Evolutionary conservation across 2,113 vertebrate genomes (phyloP).

Genomic region (Hyperopisus bebe): DNA sequence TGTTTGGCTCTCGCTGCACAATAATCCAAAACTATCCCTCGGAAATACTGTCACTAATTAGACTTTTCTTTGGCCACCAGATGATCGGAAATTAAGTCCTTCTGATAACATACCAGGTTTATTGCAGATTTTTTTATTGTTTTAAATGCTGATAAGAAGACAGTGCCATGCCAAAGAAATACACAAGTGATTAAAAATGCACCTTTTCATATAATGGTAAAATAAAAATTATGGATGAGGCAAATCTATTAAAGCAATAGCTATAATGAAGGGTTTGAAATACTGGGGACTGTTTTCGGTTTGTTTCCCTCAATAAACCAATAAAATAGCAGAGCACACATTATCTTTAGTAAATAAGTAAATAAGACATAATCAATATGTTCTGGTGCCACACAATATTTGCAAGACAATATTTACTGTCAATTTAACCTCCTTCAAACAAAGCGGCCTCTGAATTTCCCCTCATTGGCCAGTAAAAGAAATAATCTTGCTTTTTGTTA

Average conservation of each 20-base stretch:
- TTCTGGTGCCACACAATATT: not conserved
- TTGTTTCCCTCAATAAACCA: not conserved
- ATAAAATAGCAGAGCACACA: not conserved
- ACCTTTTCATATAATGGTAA: not conserved
- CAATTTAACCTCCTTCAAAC: not conserved
- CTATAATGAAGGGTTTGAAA: not conserved
- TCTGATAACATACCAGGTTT: not conserved
- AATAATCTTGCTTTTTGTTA: not conserved
- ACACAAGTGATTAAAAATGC: not conserved
- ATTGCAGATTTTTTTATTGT: not conserved
- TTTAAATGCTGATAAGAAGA: not conserved
- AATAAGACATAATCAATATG: not conserved
- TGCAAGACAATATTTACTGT: too few species aligned
- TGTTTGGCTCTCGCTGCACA: not conserved
- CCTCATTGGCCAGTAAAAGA: not conserved
- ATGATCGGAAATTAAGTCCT: not conserved
- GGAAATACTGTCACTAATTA: conserved; percentile 5
- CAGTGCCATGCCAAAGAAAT: not conserved
- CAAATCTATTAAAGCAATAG: not conserved
- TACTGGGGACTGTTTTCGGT: not conserved
- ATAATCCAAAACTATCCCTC: not conserved
- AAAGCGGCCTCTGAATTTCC: not conserved
- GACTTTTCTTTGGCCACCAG: not conserved
- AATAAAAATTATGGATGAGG: not conserved
- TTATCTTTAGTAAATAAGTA: not conserved